Evolutionary conservation across 2,113 vertebrate species (phyloP).

Genomic region (Chunga burmeisteri): DNA sequence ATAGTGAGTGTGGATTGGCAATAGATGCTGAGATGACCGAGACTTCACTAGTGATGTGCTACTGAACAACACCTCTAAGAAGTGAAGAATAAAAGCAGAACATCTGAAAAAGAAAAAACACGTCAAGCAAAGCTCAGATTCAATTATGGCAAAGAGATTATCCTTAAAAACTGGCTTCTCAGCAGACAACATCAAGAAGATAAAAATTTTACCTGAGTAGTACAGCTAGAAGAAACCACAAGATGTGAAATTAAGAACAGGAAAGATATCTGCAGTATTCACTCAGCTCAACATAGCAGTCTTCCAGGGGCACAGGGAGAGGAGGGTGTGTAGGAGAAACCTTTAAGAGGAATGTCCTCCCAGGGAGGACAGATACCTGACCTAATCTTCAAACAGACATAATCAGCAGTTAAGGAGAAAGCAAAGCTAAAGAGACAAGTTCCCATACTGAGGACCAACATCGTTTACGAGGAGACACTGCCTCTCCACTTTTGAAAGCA

Average conservation of each 20-base stretch:
- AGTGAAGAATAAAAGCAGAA: background rate
- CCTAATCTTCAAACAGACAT: background rate
- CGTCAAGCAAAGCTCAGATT: background rate
- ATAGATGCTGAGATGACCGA: background rate
- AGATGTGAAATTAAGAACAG: background rate
- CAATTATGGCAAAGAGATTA: background rate
- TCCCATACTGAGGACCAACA: background rate
- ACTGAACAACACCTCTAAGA: background rate
- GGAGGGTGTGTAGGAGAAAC: background rate
- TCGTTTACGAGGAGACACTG: background rate
- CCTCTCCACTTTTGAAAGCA: background rate
- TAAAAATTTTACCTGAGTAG: background rate
- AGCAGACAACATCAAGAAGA: background rate
- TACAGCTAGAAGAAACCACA: background rate
- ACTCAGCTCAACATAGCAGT: background rate
- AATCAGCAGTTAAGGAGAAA: background rate
- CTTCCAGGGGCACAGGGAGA: background rate
- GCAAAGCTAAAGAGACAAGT: background rate
- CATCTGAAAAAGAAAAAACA: background rate
- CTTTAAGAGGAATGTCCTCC: background rate
- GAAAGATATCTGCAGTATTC: background rate
- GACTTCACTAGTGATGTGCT: background rate
- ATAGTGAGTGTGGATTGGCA: background rate
- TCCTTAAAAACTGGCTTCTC: background rate
- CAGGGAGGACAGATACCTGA: background rate